Evolutionary conservation across 92 coral and sea anemone species (phyloP).

Genomic region (Desmophyllum pertusum): DNA sequence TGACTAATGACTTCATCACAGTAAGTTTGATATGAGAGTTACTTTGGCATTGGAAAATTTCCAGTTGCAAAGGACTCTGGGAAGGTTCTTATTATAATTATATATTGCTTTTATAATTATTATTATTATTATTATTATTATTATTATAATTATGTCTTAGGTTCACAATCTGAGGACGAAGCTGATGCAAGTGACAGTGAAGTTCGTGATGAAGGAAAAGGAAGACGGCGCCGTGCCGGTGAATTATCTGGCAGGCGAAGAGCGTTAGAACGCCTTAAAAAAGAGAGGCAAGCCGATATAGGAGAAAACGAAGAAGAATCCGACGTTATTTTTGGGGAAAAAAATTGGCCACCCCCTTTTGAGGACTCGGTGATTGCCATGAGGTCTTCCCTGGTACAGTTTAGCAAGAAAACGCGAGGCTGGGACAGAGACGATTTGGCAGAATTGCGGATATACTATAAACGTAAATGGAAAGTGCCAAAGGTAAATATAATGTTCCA

Average conservation of each 20-base stretch:
- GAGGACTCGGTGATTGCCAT: not conserved
- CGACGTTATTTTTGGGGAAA: not conserved
- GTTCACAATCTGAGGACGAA: too few species aligned
- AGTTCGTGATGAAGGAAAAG: not conserved
- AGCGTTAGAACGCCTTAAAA: not conserved
- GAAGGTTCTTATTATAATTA: too few species aligned
- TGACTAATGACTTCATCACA: too few species aligned
- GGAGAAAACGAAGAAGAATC: not conserved
- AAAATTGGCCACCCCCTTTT: slow-evolving; percentile 1
- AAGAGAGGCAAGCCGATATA: not conserved
- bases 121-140: too few species aligned
- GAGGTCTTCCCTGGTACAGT: not conserved
- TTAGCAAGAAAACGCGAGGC: not conserved
- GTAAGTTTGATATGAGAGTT: too few species aligned
- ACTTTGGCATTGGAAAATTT: too few species aligned
- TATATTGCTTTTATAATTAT: too few species aligned
- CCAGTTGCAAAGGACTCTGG: too few species aligned
- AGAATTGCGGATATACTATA: not conserved
- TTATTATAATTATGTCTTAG: too few species aligned
- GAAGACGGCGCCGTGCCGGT: not conserved
- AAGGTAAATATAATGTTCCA: too few species aligned
- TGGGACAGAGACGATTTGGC: not conserved
- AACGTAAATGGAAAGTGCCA: too few species aligned
- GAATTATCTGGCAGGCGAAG: not conserved
- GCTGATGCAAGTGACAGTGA: not conserved